These are phyloP conservation scores for Riptortus pedestris DNA, from an alignment of 1,140 invertebrate species.

Conservation along the genomic window DNA sequence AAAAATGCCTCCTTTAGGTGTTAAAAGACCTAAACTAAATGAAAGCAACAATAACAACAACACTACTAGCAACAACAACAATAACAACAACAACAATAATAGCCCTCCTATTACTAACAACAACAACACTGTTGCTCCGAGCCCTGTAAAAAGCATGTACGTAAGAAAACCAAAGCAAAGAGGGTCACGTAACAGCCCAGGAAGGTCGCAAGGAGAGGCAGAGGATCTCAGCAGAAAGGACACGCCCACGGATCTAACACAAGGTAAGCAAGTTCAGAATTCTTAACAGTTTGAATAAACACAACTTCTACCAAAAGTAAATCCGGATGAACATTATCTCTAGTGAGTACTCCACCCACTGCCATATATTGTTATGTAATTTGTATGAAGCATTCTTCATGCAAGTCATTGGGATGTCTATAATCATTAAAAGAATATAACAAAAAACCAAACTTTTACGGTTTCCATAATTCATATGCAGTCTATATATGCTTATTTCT, in stretches of 20 bases:
- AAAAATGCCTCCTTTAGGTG: neutral
- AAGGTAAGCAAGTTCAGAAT: slow-evolving; percentile 24
- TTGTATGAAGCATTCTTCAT: too few species aligned
- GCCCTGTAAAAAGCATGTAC: slow-evolving; percentile 11
- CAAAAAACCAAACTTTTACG: too few species aligned
- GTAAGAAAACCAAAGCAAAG: slow-evolving; percentile 7
- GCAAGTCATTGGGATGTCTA: too few species aligned
- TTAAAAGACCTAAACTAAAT: slow-evolving; percentile 8
- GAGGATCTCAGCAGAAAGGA: slow-evolving; percentile 14
- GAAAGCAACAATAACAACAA: slow-evolving; percentile 3
- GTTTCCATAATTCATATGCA: too few species aligned
- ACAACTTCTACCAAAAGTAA: too few species aligned
- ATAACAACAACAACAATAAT: neutral
- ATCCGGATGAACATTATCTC: too few species aligned
- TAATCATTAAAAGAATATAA: too few species aligned
- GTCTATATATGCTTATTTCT: too few species aligned
- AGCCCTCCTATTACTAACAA: neutral
- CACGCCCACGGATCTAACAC: slow-evolving; percentile 26
- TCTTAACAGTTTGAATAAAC: too few species aligned
- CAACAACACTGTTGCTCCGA: neutral
- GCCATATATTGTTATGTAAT: too few species aligned
- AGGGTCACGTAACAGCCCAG: neutral
- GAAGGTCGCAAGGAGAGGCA: slow-evolving; percentile 11
- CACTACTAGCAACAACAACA: slow-evolving; percentile 2
- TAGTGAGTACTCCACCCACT: too few species aligned